These are phyloP conservation scores for Drosophila limbata DNA, from an alignment of 2,888 invertebrate genomes.

Conservation along the genomic window DNA sequence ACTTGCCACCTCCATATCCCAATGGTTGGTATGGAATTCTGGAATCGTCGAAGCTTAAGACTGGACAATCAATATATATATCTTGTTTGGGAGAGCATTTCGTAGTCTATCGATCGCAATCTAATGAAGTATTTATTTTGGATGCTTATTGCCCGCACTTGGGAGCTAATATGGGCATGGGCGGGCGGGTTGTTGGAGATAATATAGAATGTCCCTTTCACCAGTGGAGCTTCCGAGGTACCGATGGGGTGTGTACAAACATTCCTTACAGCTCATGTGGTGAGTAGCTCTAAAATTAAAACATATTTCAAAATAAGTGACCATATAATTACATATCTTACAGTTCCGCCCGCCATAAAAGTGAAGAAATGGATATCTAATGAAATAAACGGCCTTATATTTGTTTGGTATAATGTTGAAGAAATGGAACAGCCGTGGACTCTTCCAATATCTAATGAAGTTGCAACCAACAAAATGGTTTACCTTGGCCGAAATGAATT, in stretches of 20 bases:
- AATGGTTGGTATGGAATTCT: constrained; percentile 95
- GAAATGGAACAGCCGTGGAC: constrained; percentile 89
- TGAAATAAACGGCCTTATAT: constrained; percentile 91
- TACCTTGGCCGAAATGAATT: constrained; percentile 93
- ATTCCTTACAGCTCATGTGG: constrained; percentile 90
- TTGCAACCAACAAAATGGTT: constrained; percentile 87
- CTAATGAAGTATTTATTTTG: constrained; percentile 89
- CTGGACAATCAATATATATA: constrained; percentile 87
- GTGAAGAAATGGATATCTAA: constrained; percentile 89
- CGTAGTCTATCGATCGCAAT: constrained; percentile 89
- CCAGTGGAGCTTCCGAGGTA: constrained; percentile 92
- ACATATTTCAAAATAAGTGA: not conserved
- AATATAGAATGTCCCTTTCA: constrained; percentile 96
- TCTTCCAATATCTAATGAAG: constrained; percentile 87
- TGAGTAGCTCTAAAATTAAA: constrained; percentile 20
- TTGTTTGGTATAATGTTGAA: constrained; percentile 94
- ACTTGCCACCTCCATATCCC: constrained; percentile 93
- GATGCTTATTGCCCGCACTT: constrained; percentile 96
- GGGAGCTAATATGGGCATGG: constrained; percentile 94
- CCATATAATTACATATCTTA: not conserved
- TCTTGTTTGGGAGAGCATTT: constrained; percentile 90
- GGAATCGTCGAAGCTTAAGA: constrained; percentile 88
- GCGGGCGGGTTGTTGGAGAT: constrained; percentile 91
- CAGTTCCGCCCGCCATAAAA: constrained; percentile 90
- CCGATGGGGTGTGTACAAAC: constrained; percentile 90